phyloP scores from a whole-genome alignment of 1,140 invertebrate genomes.

The Pectinophora gossypiella region DNA sequence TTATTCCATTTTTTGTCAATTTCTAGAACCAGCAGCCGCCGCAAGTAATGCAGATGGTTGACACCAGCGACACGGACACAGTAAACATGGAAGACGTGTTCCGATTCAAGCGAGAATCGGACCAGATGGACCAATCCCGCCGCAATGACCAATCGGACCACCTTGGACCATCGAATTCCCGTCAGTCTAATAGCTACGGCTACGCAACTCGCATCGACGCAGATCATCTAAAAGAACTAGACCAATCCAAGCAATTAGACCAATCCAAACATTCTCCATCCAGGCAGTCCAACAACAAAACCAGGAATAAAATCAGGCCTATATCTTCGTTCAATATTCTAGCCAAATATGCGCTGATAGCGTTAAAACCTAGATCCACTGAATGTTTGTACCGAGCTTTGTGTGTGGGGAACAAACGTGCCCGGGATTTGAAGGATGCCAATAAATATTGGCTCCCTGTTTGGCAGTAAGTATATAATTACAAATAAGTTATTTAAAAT shows the following conservation, averaged over 20 bases:
- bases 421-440: slow-evolving; percentile 66
- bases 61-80: slow-evolving; percentile 42
- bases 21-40: slow-evolving; percentile 43
- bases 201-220: neutral
- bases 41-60: slow-evolving; percentile 65
- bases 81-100: slow-evolving; percentile 64
- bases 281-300: neutral
- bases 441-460: slow-evolving; percentile 81
- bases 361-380: slow-evolving; percentile 59
- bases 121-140: slow-evolving; percentile 22
- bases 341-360: slow-evolving; percentile 75
- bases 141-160: neutral
- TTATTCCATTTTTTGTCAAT: no score
- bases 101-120: slow-evolving; percentile 36
- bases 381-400: slow-evolving; percentile 78
- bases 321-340: slow-evolving; percentile 74
- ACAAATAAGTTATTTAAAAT: slow-evolving; percentile 5
- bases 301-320: slow-evolving; percentile 8
- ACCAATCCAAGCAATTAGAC: slow-evolving; percentile 2
- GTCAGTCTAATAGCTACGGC: slow-evolving; percentile 23
- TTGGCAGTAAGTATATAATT: slow-evolving; percentile 78
- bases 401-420: slow-evolving; percentile 80
- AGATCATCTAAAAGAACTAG: neutral
- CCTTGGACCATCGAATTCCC: neutral
- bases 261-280: neutral